Conservation (phyloP, 2,888 invertebrate genomes). For the Biston betularia region DNA sequence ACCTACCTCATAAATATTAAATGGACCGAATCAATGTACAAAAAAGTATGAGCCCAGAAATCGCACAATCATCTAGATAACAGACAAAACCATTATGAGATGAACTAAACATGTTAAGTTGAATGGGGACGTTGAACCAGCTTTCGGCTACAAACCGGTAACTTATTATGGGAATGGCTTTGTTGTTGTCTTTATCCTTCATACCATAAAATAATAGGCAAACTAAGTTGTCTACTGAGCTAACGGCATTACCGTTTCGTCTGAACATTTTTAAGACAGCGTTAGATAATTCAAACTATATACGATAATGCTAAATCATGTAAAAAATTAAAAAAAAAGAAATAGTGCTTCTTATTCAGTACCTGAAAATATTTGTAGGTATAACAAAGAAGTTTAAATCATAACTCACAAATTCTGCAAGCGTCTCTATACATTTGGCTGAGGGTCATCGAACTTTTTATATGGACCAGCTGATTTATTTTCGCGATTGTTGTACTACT, state of each 20-base stretch:
- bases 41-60: slow-evolving; percentile 1
- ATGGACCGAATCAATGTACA: not conserved
- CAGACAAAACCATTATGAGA: slow-evolving; percentile 25
- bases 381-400: too few relatives aligned
- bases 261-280: not conserved
- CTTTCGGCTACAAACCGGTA: slow-evolving; percentile 35
- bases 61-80: slow-evolving; percentile 31
- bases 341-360: too few relatives aligned
- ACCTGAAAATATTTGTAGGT: too few relatives aligned
- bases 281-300: too few relatives aligned
- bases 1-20: not conserved
- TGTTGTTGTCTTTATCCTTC: slow-evolving; percentile 15
- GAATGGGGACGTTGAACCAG: slow-evolving; percentile 41
- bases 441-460: too few relatives aligned
- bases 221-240: slow-evolving; percentile 1
- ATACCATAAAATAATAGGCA: slow-evolving; percentile 8
- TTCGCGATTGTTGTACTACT: too few relatives aligned
- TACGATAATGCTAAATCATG: too few relatives aligned
- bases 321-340: too few relatives aligned
- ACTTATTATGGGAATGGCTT: slow-evolving; percentile 17
- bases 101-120: slow-evolving; percentile 33
- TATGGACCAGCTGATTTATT: too few relatives aligned
- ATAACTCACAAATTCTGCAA: too few relatives aligned
- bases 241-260: not conserved
- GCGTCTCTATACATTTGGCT: too few relatives aligned